Evolutionary conservation across 2,113 vertebrate genomes (phyloP).

Genomic region (Girardinichthys multiradiatus): DNA sequence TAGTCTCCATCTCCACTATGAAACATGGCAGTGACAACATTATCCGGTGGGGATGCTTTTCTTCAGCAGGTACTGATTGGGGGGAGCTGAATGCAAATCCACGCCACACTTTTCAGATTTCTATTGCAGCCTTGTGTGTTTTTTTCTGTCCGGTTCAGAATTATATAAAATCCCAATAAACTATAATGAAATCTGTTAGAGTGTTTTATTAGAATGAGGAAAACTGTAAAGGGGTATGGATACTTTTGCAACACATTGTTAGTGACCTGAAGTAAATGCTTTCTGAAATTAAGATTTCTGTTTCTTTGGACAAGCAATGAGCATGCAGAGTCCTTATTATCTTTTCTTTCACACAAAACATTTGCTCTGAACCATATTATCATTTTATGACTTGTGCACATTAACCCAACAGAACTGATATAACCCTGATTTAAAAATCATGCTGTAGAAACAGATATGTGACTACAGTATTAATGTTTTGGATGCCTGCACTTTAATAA

Average conservation of each 20-base stretch:
- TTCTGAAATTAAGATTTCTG: not conserved
- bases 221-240: not conserved
- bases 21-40: too few species aligned
- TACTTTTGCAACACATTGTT: too few species aligned
- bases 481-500: not conserved
- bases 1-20: too few species aligned
- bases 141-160: too few species aligned
- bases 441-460: not conserved
- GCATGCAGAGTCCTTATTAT: not conserved
- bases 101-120: too few species aligned
- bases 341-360: not conserved
- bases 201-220: not conserved
- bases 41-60: too few species aligned
- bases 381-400: not conserved
- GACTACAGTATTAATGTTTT: not conserved
- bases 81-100: too few species aligned
- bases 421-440: too few species aligned
- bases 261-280: too few species aligned
- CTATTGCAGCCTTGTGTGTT: too few species aligned
- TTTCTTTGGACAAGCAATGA: too few species aligned
- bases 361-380: not conserved
- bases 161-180: not conserved
- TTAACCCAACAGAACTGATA: not conserved
- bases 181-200: not conserved
- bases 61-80: too few species aligned